Evolutionary conservation across 2,113 vertebrate genomes (phyloP), one percentile per base, ranked within the genome.

Genomic region (Anhinga rufa): DNA sequence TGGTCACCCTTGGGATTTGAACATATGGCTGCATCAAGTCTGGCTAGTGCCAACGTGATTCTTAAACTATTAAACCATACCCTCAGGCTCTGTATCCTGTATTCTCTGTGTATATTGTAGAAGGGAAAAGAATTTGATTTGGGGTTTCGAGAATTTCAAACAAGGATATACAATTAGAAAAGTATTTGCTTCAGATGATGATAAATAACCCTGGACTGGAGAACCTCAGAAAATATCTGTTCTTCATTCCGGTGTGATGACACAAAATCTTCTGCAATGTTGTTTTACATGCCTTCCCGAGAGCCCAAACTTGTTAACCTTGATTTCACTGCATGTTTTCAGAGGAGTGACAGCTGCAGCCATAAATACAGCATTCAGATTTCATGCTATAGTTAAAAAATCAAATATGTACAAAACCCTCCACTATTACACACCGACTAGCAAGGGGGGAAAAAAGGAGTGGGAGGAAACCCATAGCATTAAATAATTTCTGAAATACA

Each of bases 251-350:
- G 3, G 4, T 31, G 58, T 9, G 91, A 54, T 78, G 83, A 57
- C 62, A 95, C 32, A 34, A 49, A 92, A 7, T 8, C 55, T 74
- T 51, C 68, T 54, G 69, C 86, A 54, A 62, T 54, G 55, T 65
- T 79, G 84, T 51, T 94, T 71, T 77, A 96, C 79, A 88, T 46
- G 61, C 55, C 55, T 64, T 88, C 82, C 96, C 4, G 1, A 60
- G 88, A 96, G 84, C 65, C 75, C 84, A 78, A 72, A 65, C 94
- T 79, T 93, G 95, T 95, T 96, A 80, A 80, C 79, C 79, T 95
- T 91, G 75, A 87, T 92, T 92, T 91, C 42, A 25, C 91, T 74
- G 91, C 65, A 20, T 80, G 86, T 87, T 90, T 93, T 90, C 87
- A 65, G 69, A 74, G 82, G 29, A 90, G 54, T 77, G 85, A 94